Conservation (phyloP, 2,797 vertebrate species). For the Microhierax caerulescens region DNA sequence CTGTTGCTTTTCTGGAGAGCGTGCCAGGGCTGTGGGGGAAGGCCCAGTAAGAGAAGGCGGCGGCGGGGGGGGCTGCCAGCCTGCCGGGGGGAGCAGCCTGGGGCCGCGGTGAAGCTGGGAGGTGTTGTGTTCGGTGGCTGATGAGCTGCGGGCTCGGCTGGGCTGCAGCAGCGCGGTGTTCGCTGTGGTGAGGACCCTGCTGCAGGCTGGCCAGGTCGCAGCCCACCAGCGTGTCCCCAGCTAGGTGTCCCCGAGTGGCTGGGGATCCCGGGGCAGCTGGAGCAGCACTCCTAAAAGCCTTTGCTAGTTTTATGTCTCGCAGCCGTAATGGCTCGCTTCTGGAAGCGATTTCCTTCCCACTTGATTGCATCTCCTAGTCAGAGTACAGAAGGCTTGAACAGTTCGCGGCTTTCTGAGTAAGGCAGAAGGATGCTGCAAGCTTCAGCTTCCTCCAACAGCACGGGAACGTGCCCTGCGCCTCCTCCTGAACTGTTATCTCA, state of each 20-base stretch:
- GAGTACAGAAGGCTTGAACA: not conserved
- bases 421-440: not conserved
- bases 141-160: not conserved
- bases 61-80: not conserved
- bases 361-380: not conserved
- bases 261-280: no score
- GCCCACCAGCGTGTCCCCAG: not conserved
- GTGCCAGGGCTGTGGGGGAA: not conserved
- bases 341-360: not conserved
- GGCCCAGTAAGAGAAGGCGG: not conserved
- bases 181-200: not conserved
- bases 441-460: not conserved
- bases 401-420: not conserved
- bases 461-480: accelerated
- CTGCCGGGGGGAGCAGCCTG: not conserved
- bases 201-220: accelerated
- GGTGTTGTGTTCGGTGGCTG: accelerated
- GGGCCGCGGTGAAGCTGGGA: not conserved
- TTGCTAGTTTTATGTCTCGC: accelerated
- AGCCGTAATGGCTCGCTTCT: not conserved
- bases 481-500: not conserved
- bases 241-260: not conserved
- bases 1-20: not conserved
- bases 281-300: accelerated
- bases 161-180: no score